Evolutionary conservation across 2,113 vertebrate species (phyloP), one percentile per base, ranked within the genome.

Genomic region (Leptodactylus fuscus): DNA sequence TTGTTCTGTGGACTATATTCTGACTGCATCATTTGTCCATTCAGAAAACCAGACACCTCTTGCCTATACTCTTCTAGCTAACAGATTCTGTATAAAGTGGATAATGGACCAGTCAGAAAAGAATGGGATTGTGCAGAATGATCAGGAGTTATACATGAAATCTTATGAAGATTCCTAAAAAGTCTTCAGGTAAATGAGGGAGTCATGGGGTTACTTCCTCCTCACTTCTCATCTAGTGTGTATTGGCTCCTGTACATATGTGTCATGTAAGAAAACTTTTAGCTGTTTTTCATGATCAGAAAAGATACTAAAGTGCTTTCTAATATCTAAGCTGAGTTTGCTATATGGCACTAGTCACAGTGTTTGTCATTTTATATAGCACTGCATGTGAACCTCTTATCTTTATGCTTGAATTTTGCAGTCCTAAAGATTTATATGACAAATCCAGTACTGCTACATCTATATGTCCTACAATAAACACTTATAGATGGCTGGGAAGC

Each of bases 1-100:
- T 9, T 55, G 34, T 15, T 67, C 78, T 81, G 78, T 81, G 78
- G 78, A 81, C 41, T 62, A 46, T 46, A 80, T 44, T 41, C n/a
- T 80, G 36, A 48, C 32, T 75, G 20, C 74, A 49, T 20, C 62
- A 65, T 32, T 46, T 11, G 15, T 51, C 5, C 18, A 53, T 34
- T 77, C 74, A 53, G 46, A 55, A 53, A 36, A 32, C 48, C 48
- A 75, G 73, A 29, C 34, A n/a, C 44, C 24, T 24, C 9, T 12
- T 46, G 7, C 75, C 15, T 55, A 12, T 7, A 20, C 46, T 53
- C 13, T 32, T 27, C 24, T 12, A 53, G 9, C 13, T 44, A 0
- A 20, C 9, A 34, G 29, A 34, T 29, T 15, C 78, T 60, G n/a
- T 38, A 24, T 16, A 34, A 36, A n/a, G 34, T 36, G 76, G 29